Evolutionary conservation across 2,797 vertebrate genomes (phyloP).

Genomic region (Leptodactylus fallax): DNA sequence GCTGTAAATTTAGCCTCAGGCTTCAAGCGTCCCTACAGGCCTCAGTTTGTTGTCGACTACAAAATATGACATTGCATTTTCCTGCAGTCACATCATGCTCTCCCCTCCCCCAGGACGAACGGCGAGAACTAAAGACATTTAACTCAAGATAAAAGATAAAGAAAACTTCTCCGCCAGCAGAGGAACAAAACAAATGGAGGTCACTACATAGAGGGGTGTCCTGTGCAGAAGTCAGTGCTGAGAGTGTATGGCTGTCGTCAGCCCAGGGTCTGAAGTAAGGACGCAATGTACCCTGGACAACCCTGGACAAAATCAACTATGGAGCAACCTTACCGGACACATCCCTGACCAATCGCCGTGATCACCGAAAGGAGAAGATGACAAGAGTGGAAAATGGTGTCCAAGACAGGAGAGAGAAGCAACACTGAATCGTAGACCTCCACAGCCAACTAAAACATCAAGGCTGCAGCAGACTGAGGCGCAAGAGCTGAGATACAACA

Average conservation of each 20-base stretch:
- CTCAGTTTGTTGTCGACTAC: conserved; percentile 17
- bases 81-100: conserved; percentile 1
- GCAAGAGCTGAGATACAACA: too few relatives aligned
- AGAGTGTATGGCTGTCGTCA: too few relatives aligned
- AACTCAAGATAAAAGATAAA: not conserved
- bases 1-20: conserved; percentile 34
- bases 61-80: conserved; percentile 32
- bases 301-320: not conserved
- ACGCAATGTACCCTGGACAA: not conserved
- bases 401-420: too few relatives aligned
- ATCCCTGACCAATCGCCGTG: too few relatives aligned
- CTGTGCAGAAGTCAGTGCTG: too few relatives aligned
- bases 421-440: too few relatives aligned
- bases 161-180: conserved; percentile 30
- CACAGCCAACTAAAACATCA: too few relatives aligned
- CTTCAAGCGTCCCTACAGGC: conserved; percentile 20
- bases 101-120: not conserved
- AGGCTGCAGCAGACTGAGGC: too few relatives aligned
- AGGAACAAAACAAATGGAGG: not conserved
- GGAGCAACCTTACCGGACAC: too few relatives aligned
- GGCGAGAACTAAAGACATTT: not conserved
- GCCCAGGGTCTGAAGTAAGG: not conserved
- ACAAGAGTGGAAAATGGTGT: too few relatives aligned
- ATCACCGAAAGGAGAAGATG: too few relatives aligned
- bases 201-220: not conserved